Evolutionary conservation across 2,888 invertebrate genomes (phyloP), one percentile per base, ranked within the genome.

Genomic region (Rhyacophila evoluta): DNA sequence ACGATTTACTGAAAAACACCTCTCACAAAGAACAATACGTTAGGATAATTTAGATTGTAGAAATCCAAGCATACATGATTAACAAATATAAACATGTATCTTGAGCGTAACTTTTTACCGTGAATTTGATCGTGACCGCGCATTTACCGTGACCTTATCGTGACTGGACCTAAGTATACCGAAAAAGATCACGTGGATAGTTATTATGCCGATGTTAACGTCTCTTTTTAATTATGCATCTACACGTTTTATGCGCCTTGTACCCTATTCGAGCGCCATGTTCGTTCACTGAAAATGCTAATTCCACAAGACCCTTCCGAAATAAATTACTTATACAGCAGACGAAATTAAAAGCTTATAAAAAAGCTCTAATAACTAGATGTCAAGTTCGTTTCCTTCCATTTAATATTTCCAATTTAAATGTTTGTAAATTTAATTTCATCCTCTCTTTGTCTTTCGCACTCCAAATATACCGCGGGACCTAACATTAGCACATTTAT

Each of bases 291-390:
- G 10, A 25, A 55, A 55, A 55, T 55, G 55, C 55, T 55, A 55
- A 55, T 55, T 19, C 10, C 10, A 19, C 55, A 6, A 19, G 19
- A 55, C 6, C 55, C 1, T 55, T 25, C 10, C 19, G 19, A 25
- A 55, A 55, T 55, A 8, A 55, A 19, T 33, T 33, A n/a, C n/a
- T 25, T 25, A 1, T 15, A 19, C 25, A 11, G 8, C 36, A 37
- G 72, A 72, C 72, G 36, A 39, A 70, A 33, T n/a, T n/a, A 70
- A 75, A 75, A 70, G 25, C 37, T 39, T 72, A 27, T 36, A 71
- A 4, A 68, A 69, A 38, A 25, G n/a, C 69, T 11, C 15, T 78
- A 78, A 78, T 78, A 78, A 78, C 78, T 70, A 36, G 74, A 78
- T 78, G 78, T 78, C 78, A 78, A 73, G 25, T 12, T 33, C 11